These are phyloP conservation scores for Achroia grisella DNA, from an alignment of 1,140 invertebrate genomes.

Conservation along the genomic window DNA sequence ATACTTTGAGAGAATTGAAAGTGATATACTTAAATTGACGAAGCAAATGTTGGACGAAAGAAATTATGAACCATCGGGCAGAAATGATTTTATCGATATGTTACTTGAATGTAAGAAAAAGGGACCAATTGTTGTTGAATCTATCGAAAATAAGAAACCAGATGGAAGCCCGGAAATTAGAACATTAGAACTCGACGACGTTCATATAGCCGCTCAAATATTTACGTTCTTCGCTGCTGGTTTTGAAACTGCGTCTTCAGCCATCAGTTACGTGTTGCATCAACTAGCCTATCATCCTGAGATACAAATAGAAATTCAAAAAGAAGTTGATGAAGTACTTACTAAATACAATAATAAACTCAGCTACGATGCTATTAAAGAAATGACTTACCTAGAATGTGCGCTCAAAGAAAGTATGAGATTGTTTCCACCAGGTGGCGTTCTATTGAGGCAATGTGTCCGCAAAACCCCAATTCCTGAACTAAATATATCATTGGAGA, in stretches of 20 bases:
- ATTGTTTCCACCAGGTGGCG: slow-evolving; percentile 52
- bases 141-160: slow-evolving; percentile 34
- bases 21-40: slow-evolving; percentile 17
- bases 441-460: slow-evolving; percentile 46
- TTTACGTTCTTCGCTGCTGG: slow-evolving; percentile 73
- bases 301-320: slow-evolving; percentile 8
- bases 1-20: slow-evolving; percentile 35
- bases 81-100: slow-evolving; percentile 72
- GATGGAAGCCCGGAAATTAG: slow-evolving; percentile 7
- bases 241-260: slow-evolving; percentile 63
- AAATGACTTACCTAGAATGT: slow-evolving; percentile 72
- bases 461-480: slow-evolving; percentile 56
- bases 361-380: slow-evolving; percentile 71
- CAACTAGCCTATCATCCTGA: slow-evolving; percentile 12
- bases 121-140: slow-evolving; percentile 8
- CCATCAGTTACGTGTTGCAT: slow-evolving; percentile 57
- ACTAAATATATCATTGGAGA: slow-evolving; percentile 43
- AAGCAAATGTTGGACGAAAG: slow-evolving; percentile 47
- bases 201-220: slow-evolving; percentile 56
- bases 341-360: slow-evolving; percentile 8
- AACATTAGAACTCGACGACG: slow-evolving; percentile 15
- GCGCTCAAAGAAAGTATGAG: slow-evolving; percentile 35
- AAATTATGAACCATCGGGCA: slow-evolving; percentile 31
- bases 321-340: slow-evolving; percentile 7
- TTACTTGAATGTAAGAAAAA: slow-evolving; percentile 60